phyloP scores from a whole-genome alignment of 2,797 vertebrate species.

The Lophura swinhoii region DNA sequence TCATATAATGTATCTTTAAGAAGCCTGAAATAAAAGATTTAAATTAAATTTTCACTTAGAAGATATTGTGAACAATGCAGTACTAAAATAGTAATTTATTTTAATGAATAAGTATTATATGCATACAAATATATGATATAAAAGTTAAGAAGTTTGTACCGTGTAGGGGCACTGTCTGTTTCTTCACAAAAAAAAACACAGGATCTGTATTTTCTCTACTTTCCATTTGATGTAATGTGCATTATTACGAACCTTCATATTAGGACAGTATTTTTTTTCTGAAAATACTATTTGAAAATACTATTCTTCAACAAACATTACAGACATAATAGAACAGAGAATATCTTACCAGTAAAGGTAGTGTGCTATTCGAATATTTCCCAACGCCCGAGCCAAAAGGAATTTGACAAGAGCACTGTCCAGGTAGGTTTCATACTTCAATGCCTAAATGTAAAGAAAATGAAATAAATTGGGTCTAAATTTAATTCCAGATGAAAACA shows the following conservation, averaged over 20 bases:
- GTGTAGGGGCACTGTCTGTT: not conserved
- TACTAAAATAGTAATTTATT: not conserved
- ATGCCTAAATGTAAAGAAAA: conserved; percentile 81
- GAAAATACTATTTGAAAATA: not conserved
- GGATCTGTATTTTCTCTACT: not conserved
- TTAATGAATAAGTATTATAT: not conserved
- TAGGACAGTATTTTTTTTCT: not conserved
- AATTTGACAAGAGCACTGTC: conserved; percentile 91
- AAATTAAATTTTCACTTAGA: conserved; percentile 2
- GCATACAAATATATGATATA: not conserved
- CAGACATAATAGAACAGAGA: not conserved
- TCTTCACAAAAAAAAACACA: not conserved
- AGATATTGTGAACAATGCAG: not conserved
- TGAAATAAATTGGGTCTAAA: not conserved
- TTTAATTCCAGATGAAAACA: not conserved
- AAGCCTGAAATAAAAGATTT: conserved; percentile 84
- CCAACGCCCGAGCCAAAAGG: conserved; percentile 91
- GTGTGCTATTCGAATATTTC: conserved; percentile 92
- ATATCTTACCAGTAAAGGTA: conserved; percentile 92
- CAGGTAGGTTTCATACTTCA: conserved; percentile 95
- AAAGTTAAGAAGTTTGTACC: not conserved
- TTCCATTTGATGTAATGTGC: not conserved
- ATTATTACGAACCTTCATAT: not conserved
- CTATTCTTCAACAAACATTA: not conserved
- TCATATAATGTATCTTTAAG: conserved; percentile 94